Evolutionary conservation across 2,888 invertebrate species (phyloP).

Genomic region (Eueremaeus valkanovi): DNA sequence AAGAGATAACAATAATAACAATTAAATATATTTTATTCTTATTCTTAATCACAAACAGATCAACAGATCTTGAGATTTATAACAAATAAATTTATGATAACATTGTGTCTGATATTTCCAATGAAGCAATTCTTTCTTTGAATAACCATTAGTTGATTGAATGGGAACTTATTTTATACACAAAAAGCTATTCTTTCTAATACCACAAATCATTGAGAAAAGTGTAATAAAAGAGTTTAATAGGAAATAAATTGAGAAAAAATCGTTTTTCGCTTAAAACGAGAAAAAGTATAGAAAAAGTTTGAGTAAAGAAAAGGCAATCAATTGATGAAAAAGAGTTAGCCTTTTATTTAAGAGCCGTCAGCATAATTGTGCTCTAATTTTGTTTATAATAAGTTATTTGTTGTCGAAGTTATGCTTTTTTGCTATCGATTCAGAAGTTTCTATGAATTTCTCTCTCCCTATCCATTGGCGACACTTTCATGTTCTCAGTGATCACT

Average conservation of each 20-base stretch:
- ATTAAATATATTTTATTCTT: not conserved
- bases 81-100: not conserved
- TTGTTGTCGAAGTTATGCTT: not conserved
- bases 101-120: not conserved
- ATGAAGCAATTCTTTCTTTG: not conserved
- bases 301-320: not conserved
- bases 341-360: not conserved
- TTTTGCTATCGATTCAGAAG: not conserved
- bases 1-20: not conserved
- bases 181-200: no score
- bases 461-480: slow-evolving; percentile 8
- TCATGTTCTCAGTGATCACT: slow-evolving; percentile 21
- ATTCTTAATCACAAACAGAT: not conserved
- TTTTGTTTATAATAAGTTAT: not conserved
- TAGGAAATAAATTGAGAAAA: not conserved
- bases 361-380: slow-evolving; percentile 3
- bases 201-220: not conserved
- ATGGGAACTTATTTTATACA: not conserved
- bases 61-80: not conserved
- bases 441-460: slow-evolving; percentile 1
- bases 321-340: not conserved
- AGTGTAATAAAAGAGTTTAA: not conserved
- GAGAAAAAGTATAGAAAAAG: not conserved
- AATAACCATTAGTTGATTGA: not conserved
- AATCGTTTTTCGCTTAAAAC: not conserved